Percentiles rank a stretch among this genome's conserved stretches.
Conservation (phyloP, 64 coral and sea anemone species). For the Stylophora pistillata region DNA sequence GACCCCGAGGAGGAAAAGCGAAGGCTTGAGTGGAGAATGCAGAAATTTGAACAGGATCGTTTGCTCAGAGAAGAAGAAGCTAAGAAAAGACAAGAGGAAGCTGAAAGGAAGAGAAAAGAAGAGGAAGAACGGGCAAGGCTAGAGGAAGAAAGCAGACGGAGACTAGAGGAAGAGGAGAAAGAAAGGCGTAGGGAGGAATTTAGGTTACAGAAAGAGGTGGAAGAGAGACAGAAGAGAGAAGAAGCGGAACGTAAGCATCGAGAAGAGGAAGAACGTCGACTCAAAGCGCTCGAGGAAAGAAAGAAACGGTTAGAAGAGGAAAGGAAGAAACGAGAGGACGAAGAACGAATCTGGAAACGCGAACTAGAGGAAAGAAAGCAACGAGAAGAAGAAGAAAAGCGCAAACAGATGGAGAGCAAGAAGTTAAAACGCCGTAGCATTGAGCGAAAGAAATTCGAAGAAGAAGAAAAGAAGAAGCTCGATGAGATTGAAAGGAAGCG, state of each 20-base stretch:
- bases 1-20: constrained; percentile 5
- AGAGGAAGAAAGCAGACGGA: constrained; percentile 21
- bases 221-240: constrained; percentile 33
- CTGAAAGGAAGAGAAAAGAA: constrained; percentile 47
- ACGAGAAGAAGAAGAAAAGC: constrained; percentile 26
- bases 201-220: constrained; percentile 23
- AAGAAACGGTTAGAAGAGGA: constrained; percentile 20
- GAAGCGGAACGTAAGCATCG: constrained; percentile 32
- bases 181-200: constrained; percentile 26
- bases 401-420: constrained; percentile 23
- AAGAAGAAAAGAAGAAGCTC: constrained; percentile 51
- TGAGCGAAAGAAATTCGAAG: constrained; percentile 58
- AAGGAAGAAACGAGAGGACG: constrained; percentile 25
- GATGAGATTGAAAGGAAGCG: constrained; percentile 45
- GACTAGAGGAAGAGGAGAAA: constrained; percentile 21
- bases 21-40: constrained; percentile 31
- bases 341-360: constrained; percentile 25
- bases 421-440: constrained; percentile 24
- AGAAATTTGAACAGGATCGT: constrained; percentile 33
- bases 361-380: constrained; percentile 25
- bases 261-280: constrained; percentile 13
- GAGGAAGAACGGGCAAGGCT: constrained; percentile 19
- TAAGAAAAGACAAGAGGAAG: constrained; percentile 14
- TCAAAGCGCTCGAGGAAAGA: constrained; percentile 7
- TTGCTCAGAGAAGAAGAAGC: constrained; percentile 18